These are phyloP conservation scores for Polyergus mexicanus DNA, from an alignment of 1,140 invertebrate species.

Conservation along the genomic window DNA sequence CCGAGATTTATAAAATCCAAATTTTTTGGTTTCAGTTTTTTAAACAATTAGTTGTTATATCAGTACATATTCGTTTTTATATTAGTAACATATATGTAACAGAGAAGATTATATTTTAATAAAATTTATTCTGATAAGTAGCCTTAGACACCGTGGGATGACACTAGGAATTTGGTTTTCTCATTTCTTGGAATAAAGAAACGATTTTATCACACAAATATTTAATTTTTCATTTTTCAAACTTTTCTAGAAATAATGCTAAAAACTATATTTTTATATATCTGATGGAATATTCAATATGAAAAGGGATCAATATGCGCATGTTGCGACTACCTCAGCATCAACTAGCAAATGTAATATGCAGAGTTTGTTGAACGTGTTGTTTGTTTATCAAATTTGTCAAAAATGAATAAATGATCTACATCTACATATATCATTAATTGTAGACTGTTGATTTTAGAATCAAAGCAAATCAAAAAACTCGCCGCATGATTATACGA, in stretches of 20 bases:
- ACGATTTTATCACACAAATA: neutral
- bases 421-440: neutral
- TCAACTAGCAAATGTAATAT: slow-evolving; percentile 21
- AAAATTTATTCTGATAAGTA: neutral
- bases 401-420: slow-evolving; percentile 25
- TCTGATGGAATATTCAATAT: neutral
- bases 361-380: slow-evolving; percentile 39
- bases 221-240: slow-evolving; percentile 2
- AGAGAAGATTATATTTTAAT: neutral
- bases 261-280: neutral
- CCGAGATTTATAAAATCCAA: neutral
- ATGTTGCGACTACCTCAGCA: neutral
- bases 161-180: neutral
- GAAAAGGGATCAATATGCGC: neutral
- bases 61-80: neutral
- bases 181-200: neutral
- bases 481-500: neutral
- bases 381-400: slow-evolving; percentile 43
- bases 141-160: neutral
- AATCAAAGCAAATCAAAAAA: neutral
- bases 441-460: slow-evolving; percentile 16
- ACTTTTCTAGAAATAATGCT: neutral
- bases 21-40: neutral
- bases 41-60: neutral
- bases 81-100: too few relatives aligned